Evolutionary conservation across 2,113 vertebrate genomes (phyloP), one percentile per base, ranked within the genome.

Genomic region (Cyanocitta stelleri): DNA sequence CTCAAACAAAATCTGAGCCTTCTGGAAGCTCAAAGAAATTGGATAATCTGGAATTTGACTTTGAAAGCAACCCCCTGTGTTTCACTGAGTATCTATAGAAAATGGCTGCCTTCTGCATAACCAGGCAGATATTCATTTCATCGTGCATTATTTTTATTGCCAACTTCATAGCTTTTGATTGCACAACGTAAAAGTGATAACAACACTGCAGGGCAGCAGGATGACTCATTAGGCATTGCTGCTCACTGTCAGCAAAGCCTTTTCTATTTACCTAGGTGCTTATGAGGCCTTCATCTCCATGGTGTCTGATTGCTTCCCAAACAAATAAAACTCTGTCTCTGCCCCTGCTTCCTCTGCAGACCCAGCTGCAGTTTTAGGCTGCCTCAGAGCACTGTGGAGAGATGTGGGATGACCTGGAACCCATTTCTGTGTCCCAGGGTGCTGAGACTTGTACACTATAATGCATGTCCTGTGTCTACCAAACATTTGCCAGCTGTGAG

Each of bases 181-280:
- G 83, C 82, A 88, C 90, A 86, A 94, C 2, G 11, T 59, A 72
- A 43, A 86, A 89, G 83, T 22, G 95, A 92, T 97, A 96, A 87
- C 90, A 86, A 17, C 85, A 37, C 96, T 89, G 90, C 88, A 78
- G 93, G 85, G 92, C 90, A 95, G 83, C 79, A 84, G 93, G 59
- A 78, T 96, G 96, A 96, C 92, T 97, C 93, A 96, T 44, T 75
- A 78, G 90, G 72, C 87, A 90, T 54, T 85, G 56, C 59, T 71
- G 92, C 82, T 94, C 0, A 1, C 93, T 94, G 87, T 88, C 86
- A 95, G 90, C 68, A 68, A 83, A 94, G 90, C 59, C 83, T 94
- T 93, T 67, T 94, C 76, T 96, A 9, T 96, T 96, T 97, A 95
- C 88, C 95, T 96, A 96, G 85, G 95, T 95, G 90, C 92, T 95